A percentile compares a stretch with the other conserved stretches of the same genome.
Conservation (phyloP, 1,140 invertebrate genomes). For the Drosophila quadrilineata region DNA sequence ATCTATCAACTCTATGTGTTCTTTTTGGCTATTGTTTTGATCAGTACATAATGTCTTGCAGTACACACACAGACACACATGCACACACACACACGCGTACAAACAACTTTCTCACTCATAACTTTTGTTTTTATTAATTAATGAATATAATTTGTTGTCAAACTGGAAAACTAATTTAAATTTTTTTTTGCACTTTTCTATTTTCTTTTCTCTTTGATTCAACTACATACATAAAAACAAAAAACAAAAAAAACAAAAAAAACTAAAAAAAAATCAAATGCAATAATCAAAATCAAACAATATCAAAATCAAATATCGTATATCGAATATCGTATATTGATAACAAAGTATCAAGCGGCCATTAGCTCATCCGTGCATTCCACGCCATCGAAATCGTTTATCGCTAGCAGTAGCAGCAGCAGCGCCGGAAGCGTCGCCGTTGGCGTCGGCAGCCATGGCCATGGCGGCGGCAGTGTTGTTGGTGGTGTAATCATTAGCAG, state of each 20-base stretch:
- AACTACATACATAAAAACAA: constrained; percentile 30
- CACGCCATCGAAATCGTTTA: constrained; percentile 85
- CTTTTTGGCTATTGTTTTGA: constrained; percentile 42
- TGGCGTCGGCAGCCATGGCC: constrained; percentile 50
- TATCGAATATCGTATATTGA: constrained; percentile 18
- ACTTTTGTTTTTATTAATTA: constrained; percentile 53
- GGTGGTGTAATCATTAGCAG: constrained; percentile 61
- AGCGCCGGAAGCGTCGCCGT: constrained; percentile 24
- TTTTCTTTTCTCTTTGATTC: constrained; percentile 72
- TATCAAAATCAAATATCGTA: too few relatives aligned
- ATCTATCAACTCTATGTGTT: constrained; percentile 16
- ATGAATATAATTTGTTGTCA: constrained; percentile 62
- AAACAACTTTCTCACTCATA: background rate
- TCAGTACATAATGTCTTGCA: constrained; percentile 20
- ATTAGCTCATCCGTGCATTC: constrained; percentile 83
- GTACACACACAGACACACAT: constrained; percentile 9
- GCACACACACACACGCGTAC: constrained; percentile 6
- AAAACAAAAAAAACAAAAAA: constrained; percentile 19
- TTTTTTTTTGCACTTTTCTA: constrained; percentile 79
- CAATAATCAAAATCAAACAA: constrained; percentile 35
- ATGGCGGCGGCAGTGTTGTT: constrained; percentile 66
- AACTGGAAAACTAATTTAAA: constrained; percentile 68
- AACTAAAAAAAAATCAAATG: constrained; percentile 16
- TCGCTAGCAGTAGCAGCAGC: constrained; percentile 63
- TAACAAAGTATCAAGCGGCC: constrained; percentile 81